A percentile compares a stretch with the other conserved stretches of the same genome.
Conservation (phyloP, 2,797 vertebrate genomes). For the Muscicapa comitata region DNA sequence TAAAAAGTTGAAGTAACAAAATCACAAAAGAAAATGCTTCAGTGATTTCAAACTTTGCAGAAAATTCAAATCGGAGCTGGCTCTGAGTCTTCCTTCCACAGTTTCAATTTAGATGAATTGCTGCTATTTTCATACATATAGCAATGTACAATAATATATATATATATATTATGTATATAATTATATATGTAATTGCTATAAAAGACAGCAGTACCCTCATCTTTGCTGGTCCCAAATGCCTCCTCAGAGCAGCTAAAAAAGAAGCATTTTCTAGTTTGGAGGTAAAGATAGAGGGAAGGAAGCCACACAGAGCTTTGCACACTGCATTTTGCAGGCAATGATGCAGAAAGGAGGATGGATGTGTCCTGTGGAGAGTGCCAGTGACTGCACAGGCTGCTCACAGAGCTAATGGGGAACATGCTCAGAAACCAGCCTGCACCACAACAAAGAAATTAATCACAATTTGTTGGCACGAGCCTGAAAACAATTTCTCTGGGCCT, state of each 20-base stretch:
- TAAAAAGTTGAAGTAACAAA: not conserved
- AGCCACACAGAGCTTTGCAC: not conserved
- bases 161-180: not conserved
- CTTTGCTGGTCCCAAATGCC: not conserved
- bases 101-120: not conserved
- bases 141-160: not conserved
- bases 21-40: not conserved
- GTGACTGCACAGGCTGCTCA: not conserved
- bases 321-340: not conserved
- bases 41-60: not conserved
- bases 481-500: not conserved
- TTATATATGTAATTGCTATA: not conserved
- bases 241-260: not conserved
- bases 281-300: not conserved
- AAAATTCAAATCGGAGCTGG: not conserved
- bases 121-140: not conserved
- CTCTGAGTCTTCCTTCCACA: not conserved
- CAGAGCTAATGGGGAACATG: not conserved
- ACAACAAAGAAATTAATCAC: constrained; percentile 26
- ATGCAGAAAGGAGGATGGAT: not conserved
- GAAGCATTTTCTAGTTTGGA: not conserved
- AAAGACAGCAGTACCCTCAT: not conserved
- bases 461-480: not conserved
- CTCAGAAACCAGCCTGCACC: not conserved
- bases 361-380: not conserved